Base-by-base conservation (phyloP, 2,888 invertebrate genomes). In the Mayetiola destructor region DNA sequence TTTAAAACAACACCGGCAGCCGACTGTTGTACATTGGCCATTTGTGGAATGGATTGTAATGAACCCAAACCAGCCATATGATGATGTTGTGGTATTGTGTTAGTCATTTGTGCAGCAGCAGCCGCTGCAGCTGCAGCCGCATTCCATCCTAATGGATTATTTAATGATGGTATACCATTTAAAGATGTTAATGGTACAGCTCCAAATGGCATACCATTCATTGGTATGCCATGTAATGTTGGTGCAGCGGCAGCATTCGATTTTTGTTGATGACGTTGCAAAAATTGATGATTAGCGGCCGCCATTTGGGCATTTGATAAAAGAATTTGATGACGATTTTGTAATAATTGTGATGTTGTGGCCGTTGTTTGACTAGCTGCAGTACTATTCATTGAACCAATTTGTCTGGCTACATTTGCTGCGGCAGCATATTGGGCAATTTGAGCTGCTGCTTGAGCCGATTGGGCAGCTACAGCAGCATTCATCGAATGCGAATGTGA, bases 1-100 rank as follows among this genome's bases (percentile, higher is more conserved):
- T 88, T 88, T 69, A 86, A 77, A 21, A 80, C 80, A 59, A 78
- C 77, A 62, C 72, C 68, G 64, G 62, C 12, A 21, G 36, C 32
- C 3, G 2, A 27, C 27, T 48, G 48, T 27, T 53, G 53, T 32
- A 20, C 53, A 53, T 29, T 53, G 1, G 30, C 29, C 18, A 53
- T 20, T 32, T 53, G 53, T 18, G 16, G 53, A 70, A 55, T 37
- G 18, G 58, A 42, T 36, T 55, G 55, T 42, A 58, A 27, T 36
- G 35, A 3, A 16, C 57, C 39, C 18, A 53, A 10, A 32, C 53
- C 32, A 23, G 29, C 6, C 10, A 32, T n/a, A n/a, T n/a, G 20
- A 29, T 27, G 37, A 35, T 58, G 58, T 48, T 40, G 58, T 21
- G 54, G n/a, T 36, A 39, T 40, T n/a, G 40, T 18, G 12, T 53